Percentiles rank a stretch among this genome's conserved stretches.
Evolutionary conservation across 1,140 invertebrate genomes (phyloP).

Genomic region (Calosoma granatense): DNA sequence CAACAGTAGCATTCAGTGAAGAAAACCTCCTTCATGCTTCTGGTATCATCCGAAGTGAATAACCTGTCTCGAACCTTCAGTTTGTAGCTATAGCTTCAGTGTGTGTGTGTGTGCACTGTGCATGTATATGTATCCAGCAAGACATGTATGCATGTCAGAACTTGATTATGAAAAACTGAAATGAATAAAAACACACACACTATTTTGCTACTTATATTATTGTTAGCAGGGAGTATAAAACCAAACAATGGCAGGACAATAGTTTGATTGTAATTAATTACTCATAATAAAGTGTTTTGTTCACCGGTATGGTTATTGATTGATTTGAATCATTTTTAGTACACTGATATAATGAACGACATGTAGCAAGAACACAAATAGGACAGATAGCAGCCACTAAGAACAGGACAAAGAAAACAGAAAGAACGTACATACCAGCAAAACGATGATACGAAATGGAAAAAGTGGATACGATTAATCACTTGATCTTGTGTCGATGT

Average conservation of each 20-base stretch:
- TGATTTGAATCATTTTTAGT: conserved; percentile 3
- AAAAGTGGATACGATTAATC: neutral
- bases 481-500: neutral
- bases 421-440: neutral
- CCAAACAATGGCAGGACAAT: neutral
- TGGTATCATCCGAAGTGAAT: too few species aligned
- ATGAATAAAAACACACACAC: too few species aligned
- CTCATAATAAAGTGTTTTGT: neutral
- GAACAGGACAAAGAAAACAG: neutral
- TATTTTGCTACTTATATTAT: too few species aligned
- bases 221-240: neutral
- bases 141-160: too few species aligned
- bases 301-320: neutral
- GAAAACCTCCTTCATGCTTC: too few species aligned
- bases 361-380: neutral
- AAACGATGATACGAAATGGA: neutral
- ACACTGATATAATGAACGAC: neutral
- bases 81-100: too few species aligned
- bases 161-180: too few species aligned
- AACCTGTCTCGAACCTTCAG: too few species aligned
- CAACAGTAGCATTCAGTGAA: neutral
- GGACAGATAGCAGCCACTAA: too few species aligned
- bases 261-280: conserved; percentile 8
- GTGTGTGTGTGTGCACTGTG: too few species aligned
- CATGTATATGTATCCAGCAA: too few species aligned